These are phyloP conservation scores for Octodon degus DNA, from an alignment of 2,113 vertebrate species.

Conservation along the genomic window DNA sequence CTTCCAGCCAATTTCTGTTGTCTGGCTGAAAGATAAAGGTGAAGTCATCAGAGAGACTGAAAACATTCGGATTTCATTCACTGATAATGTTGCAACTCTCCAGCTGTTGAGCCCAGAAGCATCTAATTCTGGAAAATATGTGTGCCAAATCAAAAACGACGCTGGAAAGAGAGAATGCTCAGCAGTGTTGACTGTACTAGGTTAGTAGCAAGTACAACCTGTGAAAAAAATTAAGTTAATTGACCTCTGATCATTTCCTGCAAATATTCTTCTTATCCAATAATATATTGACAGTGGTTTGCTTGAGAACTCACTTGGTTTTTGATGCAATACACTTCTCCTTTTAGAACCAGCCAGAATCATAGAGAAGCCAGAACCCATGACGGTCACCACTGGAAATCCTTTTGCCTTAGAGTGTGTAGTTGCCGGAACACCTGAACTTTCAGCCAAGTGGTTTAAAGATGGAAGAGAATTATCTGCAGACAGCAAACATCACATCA, in stretches of 20 bases:
- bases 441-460: conserved; percentile 96
- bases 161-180: conserved; percentile 96
- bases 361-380: conserved; percentile 94
- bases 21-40: conserved; percentile 97
- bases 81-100: conserved; percentile 92
- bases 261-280: background rate
- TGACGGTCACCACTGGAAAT: conserved; percentile 95
- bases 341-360: conserved; percentile 96
- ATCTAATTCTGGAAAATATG: conserved; percentile 93
- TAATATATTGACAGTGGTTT: background rate
- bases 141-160: conserved; percentile 96
- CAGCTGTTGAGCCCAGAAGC: conserved; percentile 90
- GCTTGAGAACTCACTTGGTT: conserved; percentile 38
- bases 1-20: conserved; percentile 93
- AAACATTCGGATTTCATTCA: conserved; percentile 92
- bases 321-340: conserved; percentile 78
- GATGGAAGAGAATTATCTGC: conserved; percentile 93
- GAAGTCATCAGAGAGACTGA: conserved; percentile 95
- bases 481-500: conserved; percentile 95
- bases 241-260: background rate
- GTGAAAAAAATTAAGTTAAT: background rate
- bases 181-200: conserved; percentile 94
- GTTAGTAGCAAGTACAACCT: conserved; percentile 87
- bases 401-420: conserved; percentile 94
- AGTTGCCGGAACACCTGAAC: conserved; percentile 94